These are phyloP conservation scores for Heliocidaris erythrogramma DNA, from an alignment of 35 echinoderm and acorn worm species.

Conservation along the genomic window DNA sequence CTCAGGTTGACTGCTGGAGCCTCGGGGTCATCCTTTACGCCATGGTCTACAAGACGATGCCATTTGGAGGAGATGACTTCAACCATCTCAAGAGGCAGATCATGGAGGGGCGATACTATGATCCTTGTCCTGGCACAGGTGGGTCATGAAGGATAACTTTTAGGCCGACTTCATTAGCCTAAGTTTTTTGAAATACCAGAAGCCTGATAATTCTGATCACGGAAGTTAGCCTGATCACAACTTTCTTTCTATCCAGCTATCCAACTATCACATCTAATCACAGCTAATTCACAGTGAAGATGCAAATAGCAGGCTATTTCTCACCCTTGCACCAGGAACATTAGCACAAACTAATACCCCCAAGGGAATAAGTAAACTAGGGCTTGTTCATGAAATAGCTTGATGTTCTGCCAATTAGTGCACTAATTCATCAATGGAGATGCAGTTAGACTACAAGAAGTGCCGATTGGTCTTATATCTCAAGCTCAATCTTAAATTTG, in stretches of 20 bases:
- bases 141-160: neutral
- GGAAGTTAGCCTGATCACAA: neutral
- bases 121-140: slow-evolving; percentile 66
- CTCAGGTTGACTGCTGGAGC: slow-evolving; percentile 97
- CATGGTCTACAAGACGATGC: slow-evolving; percentile 93
- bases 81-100: slow-evolving; percentile 74
- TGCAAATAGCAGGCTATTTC: too few relatives aligned
- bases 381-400: too few relatives aligned
- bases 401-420: too few relatives aligned
- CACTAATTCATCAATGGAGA: too few relatives aligned
- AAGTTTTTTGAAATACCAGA: neutral
- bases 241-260: neutral
- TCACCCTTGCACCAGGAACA: too few relatives aligned
- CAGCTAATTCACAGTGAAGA: too few relatives aligned
- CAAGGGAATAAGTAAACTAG: too few relatives aligned
- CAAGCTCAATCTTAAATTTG: too few relatives aligned
- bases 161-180: neutral
- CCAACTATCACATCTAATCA: too few relatives aligned
- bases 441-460: too few relatives aligned
- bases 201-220: neutral
- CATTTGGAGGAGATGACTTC: slow-evolving; percentile 81
- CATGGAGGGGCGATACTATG: slow-evolving; percentile 71
- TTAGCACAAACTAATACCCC: too few relatives aligned
- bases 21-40: slow-evolving; percentile 97
- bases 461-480: too few relatives aligned